Percentiles rank a stretch among this genome's conserved stretches.
Evolutionary conservation across 2,797 vertebrate genomes (phyloP).

Genomic region (Bucorvus abyssinicus): DNA sequence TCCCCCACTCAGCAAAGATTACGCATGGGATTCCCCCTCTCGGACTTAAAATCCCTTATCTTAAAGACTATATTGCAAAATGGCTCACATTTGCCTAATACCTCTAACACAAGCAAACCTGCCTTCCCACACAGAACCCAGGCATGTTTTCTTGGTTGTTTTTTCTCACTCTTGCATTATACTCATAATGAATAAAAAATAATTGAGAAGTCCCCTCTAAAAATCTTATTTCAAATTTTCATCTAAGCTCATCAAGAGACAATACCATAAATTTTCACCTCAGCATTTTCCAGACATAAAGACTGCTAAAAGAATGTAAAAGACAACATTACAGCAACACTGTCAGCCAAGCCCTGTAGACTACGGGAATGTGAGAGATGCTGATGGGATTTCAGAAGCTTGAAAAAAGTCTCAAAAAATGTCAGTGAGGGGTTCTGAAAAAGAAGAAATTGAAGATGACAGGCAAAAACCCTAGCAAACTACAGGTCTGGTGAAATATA

Average conservation of each 20-base stretch:
- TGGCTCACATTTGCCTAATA: neutral
- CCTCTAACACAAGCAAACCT: neutral
- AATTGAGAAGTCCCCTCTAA: neutral
- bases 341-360: neutral
- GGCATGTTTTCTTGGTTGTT: neutral
- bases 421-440: neutral
- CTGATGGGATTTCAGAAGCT: neutral
- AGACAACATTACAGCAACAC: neutral
- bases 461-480: slow-evolving; percentile 7
- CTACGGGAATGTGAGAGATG: neutral
- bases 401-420: neutral
- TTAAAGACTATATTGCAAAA: neutral
- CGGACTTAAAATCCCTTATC: neutral
- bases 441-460: neutral
- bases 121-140: neutral
- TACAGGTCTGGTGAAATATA: slow-evolving; percentile 2
- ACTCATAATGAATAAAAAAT: neutral
- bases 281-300: neutral
- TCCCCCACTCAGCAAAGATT: neutral
- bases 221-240: neutral
- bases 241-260: neutral
- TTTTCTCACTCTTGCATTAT: neutral
- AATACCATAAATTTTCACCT: neutral
- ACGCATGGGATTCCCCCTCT: neutral
- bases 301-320: neutral